These are phyloP conservation scores for Dorcus hopei DNA, from an alignment of 2,888 invertebrate genomes.

Conservation along the genomic window DNA sequence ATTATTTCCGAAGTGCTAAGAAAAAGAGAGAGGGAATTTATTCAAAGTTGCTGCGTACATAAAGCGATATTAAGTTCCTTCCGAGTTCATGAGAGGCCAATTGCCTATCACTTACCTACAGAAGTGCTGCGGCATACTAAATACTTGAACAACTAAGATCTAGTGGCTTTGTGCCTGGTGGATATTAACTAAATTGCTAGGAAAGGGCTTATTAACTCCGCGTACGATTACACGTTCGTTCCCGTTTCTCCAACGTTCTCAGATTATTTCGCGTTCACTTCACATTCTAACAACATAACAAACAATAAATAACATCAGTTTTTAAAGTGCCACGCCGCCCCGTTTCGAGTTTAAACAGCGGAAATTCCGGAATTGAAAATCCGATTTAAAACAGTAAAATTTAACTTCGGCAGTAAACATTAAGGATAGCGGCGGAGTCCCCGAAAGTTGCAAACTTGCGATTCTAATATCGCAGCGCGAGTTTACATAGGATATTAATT, in stretches of 20 bases:
- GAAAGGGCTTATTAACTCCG: neutral
- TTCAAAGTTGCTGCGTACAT: neutral
- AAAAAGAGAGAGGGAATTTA: neutral
- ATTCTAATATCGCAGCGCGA: neutral
- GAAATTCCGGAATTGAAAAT: neutral
- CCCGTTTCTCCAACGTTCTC: no score
- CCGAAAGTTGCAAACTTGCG: neutral
- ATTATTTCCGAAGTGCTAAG: neutral
- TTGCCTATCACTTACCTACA: conserved; percentile 10
- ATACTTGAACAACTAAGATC: conserved; percentile 2
- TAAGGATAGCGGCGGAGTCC: neutral
- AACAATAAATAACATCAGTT: no score
- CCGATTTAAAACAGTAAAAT: conserved; percentile 1
- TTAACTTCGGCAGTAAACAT: neutral
- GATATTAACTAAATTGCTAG: neutral
- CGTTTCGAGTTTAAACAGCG: no score
- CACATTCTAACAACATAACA: no score
- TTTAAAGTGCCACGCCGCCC: no score
- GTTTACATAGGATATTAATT: conserved; percentile 3
- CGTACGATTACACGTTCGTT: no score
- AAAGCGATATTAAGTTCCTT: conserved; percentile 1
- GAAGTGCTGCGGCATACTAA: conserved; percentile 2
- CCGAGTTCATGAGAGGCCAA: conserved; percentile 5
- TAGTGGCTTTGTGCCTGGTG: neutral
- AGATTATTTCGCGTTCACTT: no score